Evolutionary conservation across 2,113 vertebrate genomes (phyloP).

Genomic region (Mola mola): DNA sequence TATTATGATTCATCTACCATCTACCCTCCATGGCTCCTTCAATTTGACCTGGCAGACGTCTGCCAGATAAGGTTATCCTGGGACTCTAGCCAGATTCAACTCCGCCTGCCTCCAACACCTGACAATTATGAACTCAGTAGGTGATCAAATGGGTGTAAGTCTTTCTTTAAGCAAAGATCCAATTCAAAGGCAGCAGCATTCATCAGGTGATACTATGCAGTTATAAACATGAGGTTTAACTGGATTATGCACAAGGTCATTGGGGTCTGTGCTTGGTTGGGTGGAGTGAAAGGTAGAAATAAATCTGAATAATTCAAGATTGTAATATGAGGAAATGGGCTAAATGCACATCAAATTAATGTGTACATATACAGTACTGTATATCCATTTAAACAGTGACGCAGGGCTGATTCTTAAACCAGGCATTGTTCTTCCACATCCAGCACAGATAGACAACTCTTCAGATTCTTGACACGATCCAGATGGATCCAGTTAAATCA

Average conservation of each 20-base stretch:
- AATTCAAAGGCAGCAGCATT: conserved; percentile 5
- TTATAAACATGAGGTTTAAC: background rate
- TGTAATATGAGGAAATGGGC: too few species aligned
- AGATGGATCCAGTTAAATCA: conserved; percentile 64
- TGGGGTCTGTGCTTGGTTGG: too few species aligned
- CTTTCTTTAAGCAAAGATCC: background rate
- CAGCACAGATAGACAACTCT: conserved; percentile 39
- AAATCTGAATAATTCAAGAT: too few species aligned
- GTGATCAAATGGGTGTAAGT: background rate
- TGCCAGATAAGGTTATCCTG: conserved; percentile 2
- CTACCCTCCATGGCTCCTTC: background rate
- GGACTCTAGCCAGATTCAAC: conserved; percentile 2
- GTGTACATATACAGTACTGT: too few species aligned
- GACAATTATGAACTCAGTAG: background rate
- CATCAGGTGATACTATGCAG: background rate
- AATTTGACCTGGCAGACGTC: conserved; percentile 1
- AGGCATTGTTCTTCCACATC: too few species aligned
- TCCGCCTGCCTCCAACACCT: conserved; percentile 8
- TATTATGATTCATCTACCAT: background rate
- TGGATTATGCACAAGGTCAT: background rate
- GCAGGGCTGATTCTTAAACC: too few species aligned
- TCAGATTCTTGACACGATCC: conserved; percentile 36
- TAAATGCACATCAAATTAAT: too few species aligned
- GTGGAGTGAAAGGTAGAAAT: too few species aligned
- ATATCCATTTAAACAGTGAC: too few species aligned